Percentiles rank a stretch among this genome's conserved stretches.
phyloP scores from a whole-genome alignment of 1,140 invertebrate species.

The Ganaspis sp. region DNA sequence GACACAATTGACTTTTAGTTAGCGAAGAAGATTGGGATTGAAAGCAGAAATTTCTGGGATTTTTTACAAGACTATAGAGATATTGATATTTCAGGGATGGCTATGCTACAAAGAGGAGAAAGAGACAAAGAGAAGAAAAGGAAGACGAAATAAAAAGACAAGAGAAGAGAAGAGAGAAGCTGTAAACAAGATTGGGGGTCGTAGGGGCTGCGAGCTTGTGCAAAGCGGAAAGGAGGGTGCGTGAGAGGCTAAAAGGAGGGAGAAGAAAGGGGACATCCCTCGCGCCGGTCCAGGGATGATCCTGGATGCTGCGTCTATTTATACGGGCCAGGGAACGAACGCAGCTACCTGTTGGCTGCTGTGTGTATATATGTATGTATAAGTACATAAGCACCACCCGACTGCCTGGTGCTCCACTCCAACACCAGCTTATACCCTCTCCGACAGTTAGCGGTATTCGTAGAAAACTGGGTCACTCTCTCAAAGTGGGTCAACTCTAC shows the following conservation, averaged over 20 bases:
- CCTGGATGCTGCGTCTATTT: constrained; percentile 70
- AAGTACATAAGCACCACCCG: constrained; percentile 44
- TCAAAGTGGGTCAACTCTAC: constrained; percentile 52
- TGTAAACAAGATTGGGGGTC: constrained; percentile 3
- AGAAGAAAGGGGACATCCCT: constrained; percentile 45
- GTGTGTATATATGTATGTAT: constrained; percentile 40
- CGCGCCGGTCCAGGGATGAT: constrained; percentile 68
- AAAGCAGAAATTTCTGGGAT: too few relatives aligned
- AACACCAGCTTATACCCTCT: constrained; percentile 44
- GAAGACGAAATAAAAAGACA: not conserved
- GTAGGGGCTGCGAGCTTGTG: not conserved
- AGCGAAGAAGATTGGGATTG: too few relatives aligned
- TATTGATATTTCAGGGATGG: too few relatives aligned
- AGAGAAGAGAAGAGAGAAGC: not conserved
- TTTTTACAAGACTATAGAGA: too few relatives aligned
- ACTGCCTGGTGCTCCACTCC: constrained; percentile 49
- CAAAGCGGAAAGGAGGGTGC: not conserved
- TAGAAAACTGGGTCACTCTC: constrained; percentile 61
- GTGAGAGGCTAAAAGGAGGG: constrained; percentile 51
- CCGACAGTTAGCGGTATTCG: constrained; percentile 50
- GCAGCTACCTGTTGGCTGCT: constrained; percentile 71
- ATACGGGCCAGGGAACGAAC: constrained; percentile 63
- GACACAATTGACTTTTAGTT: too few relatives aligned
- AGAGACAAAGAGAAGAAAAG: not conserved
- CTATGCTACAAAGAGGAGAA: not conserved